These are phyloP conservation scores for Bilobella aurantiaca DNA, from an alignment of 1,140 invertebrate species.

Conservation along the genomic window DNA sequence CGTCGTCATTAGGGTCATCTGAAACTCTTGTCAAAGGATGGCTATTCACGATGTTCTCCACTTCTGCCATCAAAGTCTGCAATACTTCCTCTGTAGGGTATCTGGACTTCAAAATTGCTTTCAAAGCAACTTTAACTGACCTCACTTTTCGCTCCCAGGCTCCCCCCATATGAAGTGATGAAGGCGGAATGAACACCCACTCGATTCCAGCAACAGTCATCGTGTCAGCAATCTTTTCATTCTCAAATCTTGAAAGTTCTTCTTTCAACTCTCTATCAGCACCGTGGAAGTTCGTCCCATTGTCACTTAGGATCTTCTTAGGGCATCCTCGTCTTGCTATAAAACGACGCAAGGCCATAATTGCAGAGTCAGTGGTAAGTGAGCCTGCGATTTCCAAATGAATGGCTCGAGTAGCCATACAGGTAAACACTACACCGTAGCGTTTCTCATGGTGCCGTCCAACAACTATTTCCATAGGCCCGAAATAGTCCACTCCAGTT, in stretches of 20 bases:
- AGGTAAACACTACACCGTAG: constrained; percentile 34
- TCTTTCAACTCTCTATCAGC: constrained; percentile 18
- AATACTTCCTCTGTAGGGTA: too few relatives aligned
- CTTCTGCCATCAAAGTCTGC: too few relatives aligned
- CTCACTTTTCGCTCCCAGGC: constrained; percentile 38
- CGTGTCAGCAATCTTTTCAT: not conserved
- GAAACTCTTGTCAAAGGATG: too few relatives aligned
- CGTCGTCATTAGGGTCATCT: too few relatives aligned
- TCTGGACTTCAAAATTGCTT: too few relatives aligned
- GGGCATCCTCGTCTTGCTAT: constrained; percentile 30
- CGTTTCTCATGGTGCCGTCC: constrained; percentile 21
- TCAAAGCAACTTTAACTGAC: constrained; percentile 37
- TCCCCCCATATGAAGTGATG: constrained; percentile 36
- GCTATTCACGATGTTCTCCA: too few relatives aligned
- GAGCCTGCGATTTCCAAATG: constrained; percentile 36
- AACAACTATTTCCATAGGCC: constrained; percentile 23
- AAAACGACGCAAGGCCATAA: constrained; percentile 34
- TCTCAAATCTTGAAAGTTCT: not conserved
- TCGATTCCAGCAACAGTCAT: constrained; percentile 13
- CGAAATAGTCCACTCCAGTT: constrained; percentile 31
- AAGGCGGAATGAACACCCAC: constrained; percentile 38
- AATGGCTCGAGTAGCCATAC: constrained; percentile 31
- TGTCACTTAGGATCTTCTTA: constrained; percentile 32
- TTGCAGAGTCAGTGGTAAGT: constrained; percentile 25
- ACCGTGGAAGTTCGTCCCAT: constrained; percentile 35